Evolutionary conservation across 2,113 vertebrate species (phyloP), one percentile per base, ranked within the genome.

Genomic region (Columba janthina): DNA sequence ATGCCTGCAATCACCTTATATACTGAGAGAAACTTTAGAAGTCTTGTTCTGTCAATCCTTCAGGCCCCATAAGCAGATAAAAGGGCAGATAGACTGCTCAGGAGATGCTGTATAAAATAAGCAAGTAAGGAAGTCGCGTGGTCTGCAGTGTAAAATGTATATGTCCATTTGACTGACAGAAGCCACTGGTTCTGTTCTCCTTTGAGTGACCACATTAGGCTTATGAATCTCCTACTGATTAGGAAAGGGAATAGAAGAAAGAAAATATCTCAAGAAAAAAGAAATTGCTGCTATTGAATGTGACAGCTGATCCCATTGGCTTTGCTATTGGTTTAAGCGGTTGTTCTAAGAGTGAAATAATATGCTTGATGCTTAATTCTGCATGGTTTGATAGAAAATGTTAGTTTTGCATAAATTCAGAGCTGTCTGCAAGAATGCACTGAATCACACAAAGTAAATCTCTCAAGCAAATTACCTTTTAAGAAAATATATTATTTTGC

Each of bases 391-490:
- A 88, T 67, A 29, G 70, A 91, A 96, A 94, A 80, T 74, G 40
- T 71, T 84, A 87, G 10, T 91, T 46, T 70, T 94, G 28, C 76
- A 64, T 88, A 77, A 97, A 84, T 89, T 67, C 40, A 90, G 56
- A 85, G 26, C 26, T 82, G 40, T 80, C 90, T 90, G 64, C 50
- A 82, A 89, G n/a, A 88, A 64, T 32, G 26, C 25, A 61, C 15
- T 69, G 69, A 93, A 74, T 94, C 80, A 46, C 54, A 90, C n/a
- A 82, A 91, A 95, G 38, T 62, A 84, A 95, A 40, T 74, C 72
- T 58, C 83, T 70, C 66, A 95, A 76, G 72, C 10, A 94, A 96
- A 96, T 90, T 96, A 56, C 38, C 60, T 94, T 67, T 70, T 89
- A 73, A 70, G 50, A 93, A 94, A 94, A 44, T 31, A 75, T 42